phyloP scores from a whole-genome alignment of 2,113 vertebrate genomes.

The Carassius auratus region DNA sequence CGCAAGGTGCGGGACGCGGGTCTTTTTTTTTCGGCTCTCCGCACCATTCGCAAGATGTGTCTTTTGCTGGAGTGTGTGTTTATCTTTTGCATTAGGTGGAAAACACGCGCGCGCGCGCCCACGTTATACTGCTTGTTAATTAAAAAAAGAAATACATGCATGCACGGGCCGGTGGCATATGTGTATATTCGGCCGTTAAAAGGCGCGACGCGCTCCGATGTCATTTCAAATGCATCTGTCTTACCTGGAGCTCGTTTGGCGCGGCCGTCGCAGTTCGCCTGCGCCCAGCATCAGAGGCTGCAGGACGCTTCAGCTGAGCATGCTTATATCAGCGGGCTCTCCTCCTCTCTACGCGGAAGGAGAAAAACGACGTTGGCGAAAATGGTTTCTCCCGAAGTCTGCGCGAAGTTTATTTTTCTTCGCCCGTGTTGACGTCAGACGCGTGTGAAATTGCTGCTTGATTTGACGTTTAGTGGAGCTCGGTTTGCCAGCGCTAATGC shows the following conservation, averaged over 20 bases:
- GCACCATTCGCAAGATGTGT: slow-evolving; percentile 66
- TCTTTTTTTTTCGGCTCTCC: slow-evolving; percentile 41
- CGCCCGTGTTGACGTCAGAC: slow-evolving; percentile 45
- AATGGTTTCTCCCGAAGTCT: slow-evolving; percentile 78
- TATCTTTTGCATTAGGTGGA: slow-evolving; percentile 62
- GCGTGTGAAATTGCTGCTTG: slow-evolving; percentile 46
- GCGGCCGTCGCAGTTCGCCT: slow-evolving; percentile 76
- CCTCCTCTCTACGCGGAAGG: slow-evolving; percentile 63
- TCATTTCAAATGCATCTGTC: slow-evolving; percentile 62
- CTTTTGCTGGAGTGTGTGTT: slow-evolving; percentile 66
- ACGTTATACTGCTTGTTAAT: slow-evolving; percentile 65
- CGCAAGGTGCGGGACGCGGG: slow-evolving; percentile 55
- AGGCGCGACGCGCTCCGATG: slow-evolving; percentile 40
- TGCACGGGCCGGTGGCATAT: slow-evolving; percentile 44
- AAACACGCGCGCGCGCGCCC: slow-evolving; percentile 9
- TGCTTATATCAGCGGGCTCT: slow-evolving; percentile 70
- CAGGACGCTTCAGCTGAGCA: slow-evolving; percentile 73
- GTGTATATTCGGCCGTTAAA: slow-evolving; percentile 41
- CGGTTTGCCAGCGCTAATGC: slow-evolving; percentile 33
- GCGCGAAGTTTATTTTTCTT: slow-evolving; percentile 67
- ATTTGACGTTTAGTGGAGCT: slow-evolving; percentile 48
- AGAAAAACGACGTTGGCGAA: slow-evolving; percentile 50
- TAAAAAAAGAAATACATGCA: slow-evolving; percentile 35
- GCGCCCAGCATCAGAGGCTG: slow-evolving; percentile 74
- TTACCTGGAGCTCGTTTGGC: slow-evolving; percentile 76